phyloP scores from a whole-genome alignment of 1,140 invertebrate species.

The Heliconius himera region DNA sequence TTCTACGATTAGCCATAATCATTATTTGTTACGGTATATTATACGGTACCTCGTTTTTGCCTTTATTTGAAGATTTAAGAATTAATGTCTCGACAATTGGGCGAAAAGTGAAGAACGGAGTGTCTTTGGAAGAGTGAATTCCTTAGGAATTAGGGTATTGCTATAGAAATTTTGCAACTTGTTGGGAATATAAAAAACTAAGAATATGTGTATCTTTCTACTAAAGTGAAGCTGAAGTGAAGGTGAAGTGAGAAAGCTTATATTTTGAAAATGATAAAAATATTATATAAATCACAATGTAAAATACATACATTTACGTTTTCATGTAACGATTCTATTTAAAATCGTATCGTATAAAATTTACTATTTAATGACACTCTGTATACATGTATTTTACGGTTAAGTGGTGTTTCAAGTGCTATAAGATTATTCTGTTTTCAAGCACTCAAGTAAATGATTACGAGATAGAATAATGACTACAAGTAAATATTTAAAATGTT shows the following conservation, averaged over 20 bases:
- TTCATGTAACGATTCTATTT: neutral
- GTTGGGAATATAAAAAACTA: too few relatives aligned
- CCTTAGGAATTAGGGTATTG: too few relatives aligned
- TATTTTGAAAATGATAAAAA: too few relatives aligned
- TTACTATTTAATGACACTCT: slow-evolving; percentile 33
- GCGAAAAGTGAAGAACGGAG: too few relatives aligned
- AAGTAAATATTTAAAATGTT: neutral
- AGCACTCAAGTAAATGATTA: neutral
- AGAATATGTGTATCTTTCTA: too few relatives aligned
- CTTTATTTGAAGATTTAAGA: neutral
- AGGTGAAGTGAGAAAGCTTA: too few relatives aligned
- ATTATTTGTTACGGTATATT: neutral
- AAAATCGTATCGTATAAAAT: slow-evolving; percentile 24
- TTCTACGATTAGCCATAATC: neutral
- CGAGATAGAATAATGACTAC: neutral
- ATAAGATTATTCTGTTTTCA: slow-evolving; percentile 2
- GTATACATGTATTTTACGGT: slow-evolving; percentile 32
- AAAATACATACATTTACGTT: too few relatives aligned
- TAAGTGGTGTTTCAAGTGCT: slow-evolving; percentile 31
- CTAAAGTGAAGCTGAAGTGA: too few relatives aligned
- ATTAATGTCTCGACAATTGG: too few relatives aligned
- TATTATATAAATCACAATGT: too few relatives aligned
- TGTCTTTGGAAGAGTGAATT: too few relatives aligned
- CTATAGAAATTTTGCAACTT: too few relatives aligned
- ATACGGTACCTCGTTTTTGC: neutral